A percentile compares a stretch with the other conserved stretches of the same genome.
Evolutionary conservation across 2,113 vertebrate genomes (phyloP).

Genomic region (Coracopsis vasa): DNA sequence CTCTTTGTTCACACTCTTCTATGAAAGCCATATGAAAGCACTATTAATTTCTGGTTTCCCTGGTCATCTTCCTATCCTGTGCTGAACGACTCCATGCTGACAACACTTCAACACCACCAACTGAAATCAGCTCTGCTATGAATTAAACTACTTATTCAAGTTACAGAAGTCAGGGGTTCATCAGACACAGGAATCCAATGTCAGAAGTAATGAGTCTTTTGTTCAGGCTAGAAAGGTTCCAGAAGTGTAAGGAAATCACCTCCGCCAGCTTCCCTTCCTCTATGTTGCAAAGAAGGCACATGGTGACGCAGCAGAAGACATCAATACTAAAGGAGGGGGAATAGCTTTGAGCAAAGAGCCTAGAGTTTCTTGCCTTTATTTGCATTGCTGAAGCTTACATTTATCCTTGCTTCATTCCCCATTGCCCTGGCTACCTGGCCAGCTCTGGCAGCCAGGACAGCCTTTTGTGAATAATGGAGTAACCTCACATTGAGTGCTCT

Average conservation of each 20-base stretch:
- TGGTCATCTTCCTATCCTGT: conserved; percentile 7
- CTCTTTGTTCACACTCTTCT: not conserved
- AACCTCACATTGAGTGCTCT: not conserved
- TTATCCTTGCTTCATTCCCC: not conserved
- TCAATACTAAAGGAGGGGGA: not conserved
- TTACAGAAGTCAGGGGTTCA: not conserved
- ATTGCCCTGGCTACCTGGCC: not conserved
- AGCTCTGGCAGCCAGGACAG: not conserved
- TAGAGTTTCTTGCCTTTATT: not conserved
- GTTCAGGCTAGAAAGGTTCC: not conserved
- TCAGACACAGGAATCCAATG: not conserved
- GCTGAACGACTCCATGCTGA: not conserved
- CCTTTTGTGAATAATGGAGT: not conserved
- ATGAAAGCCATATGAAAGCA: not conserved
- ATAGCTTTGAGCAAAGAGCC: not conserved
- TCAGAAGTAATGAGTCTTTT: conserved; percentile 26
- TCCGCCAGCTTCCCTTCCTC: not conserved
- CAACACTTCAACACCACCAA: not conserved
- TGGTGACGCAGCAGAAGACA: not conserved
- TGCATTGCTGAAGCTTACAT: not conserved
- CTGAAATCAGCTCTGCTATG: not conserved
- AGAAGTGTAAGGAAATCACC: not conserved
- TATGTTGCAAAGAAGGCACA: not conserved
- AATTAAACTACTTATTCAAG: not conserved
- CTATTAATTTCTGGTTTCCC: conserved; percentile 35